phyloP scores from a whole-genome alignment of 2,888 invertebrate genomes.

The Bibio marci region DNA sequence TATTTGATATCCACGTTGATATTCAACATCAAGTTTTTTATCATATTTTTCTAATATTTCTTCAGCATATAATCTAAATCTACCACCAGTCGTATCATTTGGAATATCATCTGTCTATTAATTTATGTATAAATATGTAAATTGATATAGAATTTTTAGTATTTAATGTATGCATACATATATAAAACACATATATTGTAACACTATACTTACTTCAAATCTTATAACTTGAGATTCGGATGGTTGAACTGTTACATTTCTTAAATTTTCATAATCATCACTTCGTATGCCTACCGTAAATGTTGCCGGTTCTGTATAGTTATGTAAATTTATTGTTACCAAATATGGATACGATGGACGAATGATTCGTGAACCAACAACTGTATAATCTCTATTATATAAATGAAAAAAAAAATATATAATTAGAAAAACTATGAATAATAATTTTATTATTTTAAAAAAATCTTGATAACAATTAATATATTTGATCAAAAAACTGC shows the following conservation, averaged over 20 bases:
- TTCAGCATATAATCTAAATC: too few relatives aligned
- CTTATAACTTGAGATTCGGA: conserved; percentile 51
- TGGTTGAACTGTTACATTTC: conserved; percentile 47
- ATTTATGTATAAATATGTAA: conserved; percentile 5
- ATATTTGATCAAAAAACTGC: too few relatives aligned
- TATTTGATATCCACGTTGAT: conserved; percentile 56
- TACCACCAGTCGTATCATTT: too few relatives aligned
- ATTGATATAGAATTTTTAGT: background rate
- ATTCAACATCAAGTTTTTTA: conserved; percentile 44
- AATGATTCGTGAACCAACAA: conserved; percentile 63
- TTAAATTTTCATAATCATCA: conserved; percentile 20
- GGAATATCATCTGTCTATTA: too few relatives aligned
- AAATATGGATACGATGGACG: conserved; percentile 73
- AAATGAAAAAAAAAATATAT: too few relatives aligned
- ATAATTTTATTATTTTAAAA: too few relatives aligned
- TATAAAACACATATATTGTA: background rate
- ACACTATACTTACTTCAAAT: conserved; percentile 39
- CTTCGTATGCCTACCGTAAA: conserved; percentile 59
- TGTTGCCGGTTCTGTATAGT: conserved; percentile 41
- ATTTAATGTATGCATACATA: too few relatives aligned
- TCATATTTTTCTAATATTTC: conserved; percentile 10
- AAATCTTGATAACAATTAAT: too few relatives aligned
- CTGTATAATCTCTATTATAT: conserved; percentile 43
- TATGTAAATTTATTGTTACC: conserved; percentile 51
- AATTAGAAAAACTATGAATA: too few relatives aligned